Base-by-base conservation (phyloP, 2,888 invertebrate genomes). In the Drosophila dives region DNA sequence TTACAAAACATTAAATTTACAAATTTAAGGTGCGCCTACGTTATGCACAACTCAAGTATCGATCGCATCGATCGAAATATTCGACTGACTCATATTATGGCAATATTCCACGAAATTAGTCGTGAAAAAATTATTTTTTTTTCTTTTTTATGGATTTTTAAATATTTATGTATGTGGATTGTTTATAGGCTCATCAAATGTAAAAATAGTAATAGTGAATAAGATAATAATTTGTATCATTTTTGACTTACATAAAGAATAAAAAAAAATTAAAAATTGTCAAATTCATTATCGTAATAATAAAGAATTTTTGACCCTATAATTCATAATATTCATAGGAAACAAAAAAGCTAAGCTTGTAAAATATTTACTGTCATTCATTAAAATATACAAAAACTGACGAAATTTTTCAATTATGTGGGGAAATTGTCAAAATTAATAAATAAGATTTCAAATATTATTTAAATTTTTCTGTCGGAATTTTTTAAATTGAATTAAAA, bases 1-100 rank as follows among this genome's bases (percentile, higher is more conserved):
- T 85, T 83, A 77, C 71, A 66, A 68, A 72, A 61, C 38, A 62
- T 62, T 68, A 10, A 75, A 65, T 61, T 73, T 54, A 64, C 65
- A 68, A 71, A 79, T 74, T 79, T 70, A 34, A 69, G 64, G 69
- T 73, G 78, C 45, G 72, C 20, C 54, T 48, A 38, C 68, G 34
- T 64, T 48, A 62, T 36, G 51, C 51, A 63, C 64, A 54, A 20
- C 32, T 26, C 20, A 42, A 49, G 53, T 32, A n/a, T n/a, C 55
- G 42, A 51, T 36, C 51, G 62, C 36, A 26, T 55, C 50, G 60
- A n/a, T 38, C 40, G 11, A 32, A 17, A 45, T 32, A 53, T 51
- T 65, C 54, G 63, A 58, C 51, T 77, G 55, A 55, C n/a, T 38
- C 55, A 55, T 56, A 76, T 50, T 34, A 49, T 54, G 42, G 20